Percentiles rank a stretch among this genome's conserved stretches.
phyloP scores from a whole-genome alignment of 2,113 vertebrate species.

The Tetrax tetrax region DNA sequence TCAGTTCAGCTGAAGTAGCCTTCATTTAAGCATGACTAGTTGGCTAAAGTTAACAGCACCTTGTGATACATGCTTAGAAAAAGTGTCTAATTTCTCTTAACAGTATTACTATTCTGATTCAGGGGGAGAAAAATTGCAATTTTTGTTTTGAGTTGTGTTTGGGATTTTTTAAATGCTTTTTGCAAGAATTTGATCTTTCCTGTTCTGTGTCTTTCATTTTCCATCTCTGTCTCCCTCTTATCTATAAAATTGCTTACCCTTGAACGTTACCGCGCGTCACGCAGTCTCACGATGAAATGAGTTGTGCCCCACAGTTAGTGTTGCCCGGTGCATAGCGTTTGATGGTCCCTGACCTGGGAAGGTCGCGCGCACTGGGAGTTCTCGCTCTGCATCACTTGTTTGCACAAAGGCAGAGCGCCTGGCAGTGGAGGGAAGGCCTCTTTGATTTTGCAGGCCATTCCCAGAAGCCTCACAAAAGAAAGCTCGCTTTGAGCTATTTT shows the following conservation, averaged over 20 bases:
- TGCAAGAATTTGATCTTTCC: not conserved
- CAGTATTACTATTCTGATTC: not conserved
- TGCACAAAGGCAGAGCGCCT: not conserved
- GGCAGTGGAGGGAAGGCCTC: not conserved
- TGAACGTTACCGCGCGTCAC: accelerated
- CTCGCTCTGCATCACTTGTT: not conserved
- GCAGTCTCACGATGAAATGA: not conserved
- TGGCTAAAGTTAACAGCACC: not conserved
- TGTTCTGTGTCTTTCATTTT: not conserved
- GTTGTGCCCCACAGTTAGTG: not conserved
- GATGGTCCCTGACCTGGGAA: not conserved
- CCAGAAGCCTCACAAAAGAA: slow-evolving; percentile 34
- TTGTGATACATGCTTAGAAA: not conserved
- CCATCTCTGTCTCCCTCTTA: not conserved
- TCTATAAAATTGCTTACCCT: not conserved
- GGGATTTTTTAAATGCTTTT: not conserved
- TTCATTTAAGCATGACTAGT: not conserved
- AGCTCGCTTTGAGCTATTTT: not conserved
- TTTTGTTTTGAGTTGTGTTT: not conserved
- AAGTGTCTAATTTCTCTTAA: not conserved
- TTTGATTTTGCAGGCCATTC: not conserved
- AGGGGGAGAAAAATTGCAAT: accelerated
- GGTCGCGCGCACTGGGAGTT: not conserved
- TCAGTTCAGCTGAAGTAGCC: not conserved
- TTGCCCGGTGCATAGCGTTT: accelerated